Evolutionary conservation across 2,888 invertebrate species (phyloP), one percentile per base, ranked within the genome.

Genomic region (Monoplex corrugatus): DNA sequence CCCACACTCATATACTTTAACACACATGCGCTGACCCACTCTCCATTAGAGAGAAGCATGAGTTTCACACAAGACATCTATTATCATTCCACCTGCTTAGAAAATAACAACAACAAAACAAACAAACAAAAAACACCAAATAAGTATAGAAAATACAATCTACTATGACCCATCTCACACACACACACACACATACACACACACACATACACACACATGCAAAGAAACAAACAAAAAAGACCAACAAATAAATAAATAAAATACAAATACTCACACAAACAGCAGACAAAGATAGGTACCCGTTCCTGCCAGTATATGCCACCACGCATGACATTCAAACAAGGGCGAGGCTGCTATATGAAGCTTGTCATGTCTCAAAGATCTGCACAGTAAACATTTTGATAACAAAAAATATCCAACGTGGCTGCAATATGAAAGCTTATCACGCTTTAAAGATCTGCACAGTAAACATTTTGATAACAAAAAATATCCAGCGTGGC

Each of bases 281-380:
- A 95, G 80, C 16, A 96, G 93, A 88, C 95, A 95, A 28, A 96
- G 91, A 91, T 96, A 96, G 75, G 96, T 96, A 28, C 96, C 96
- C 83, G 95, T 94, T 2, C 96, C 96, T 45, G 96, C 96, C 83
- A 96, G 93, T 72, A 95, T 92, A 92, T 96, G 96, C 96, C 96
- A 96, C 96, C 96, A 96, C 3, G 96, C 96, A 93, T 96, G 96
- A 28, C 96, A 93, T 91, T 96, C 96, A 50, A 96, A 95, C 10
- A 96, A 84, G 1, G 95, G 87, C 6, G 88, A 68, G 82, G 83
- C 88, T 44, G 83, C 88, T 13, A 57, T 83, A 35, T 82, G 82
- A 8, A 88, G n/a, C 44, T 45, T 57, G 40, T 91, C 87, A 35
- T 75, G 57, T 38, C 90, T 84, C 5, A 89, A 43, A 32, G 78